Evolutionary conservation across 2,113 vertebrate species (phyloP).

Genomic region (Cololabis saira): DNA sequence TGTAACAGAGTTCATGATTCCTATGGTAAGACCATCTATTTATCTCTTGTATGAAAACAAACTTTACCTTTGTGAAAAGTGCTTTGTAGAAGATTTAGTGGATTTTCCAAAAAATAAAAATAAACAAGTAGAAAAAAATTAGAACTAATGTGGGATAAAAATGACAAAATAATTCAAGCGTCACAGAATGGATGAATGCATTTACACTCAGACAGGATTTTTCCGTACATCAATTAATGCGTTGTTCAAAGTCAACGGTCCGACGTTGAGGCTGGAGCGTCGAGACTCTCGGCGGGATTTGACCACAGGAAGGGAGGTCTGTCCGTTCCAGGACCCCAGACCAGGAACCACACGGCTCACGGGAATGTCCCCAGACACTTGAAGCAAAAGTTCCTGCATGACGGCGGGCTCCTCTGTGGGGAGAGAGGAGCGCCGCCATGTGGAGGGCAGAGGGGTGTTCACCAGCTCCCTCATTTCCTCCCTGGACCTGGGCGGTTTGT

Average conservation of each 20-base stretch:
- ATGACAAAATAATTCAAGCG: constrained; percentile 12
- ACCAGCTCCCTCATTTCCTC: constrained; percentile 89
- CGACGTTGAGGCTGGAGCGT: constrained; percentile 81
- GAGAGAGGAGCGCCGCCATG: constrained; percentile 91
- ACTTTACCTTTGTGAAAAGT: constrained; percentile 61
- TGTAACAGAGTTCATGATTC: constrained; percentile 20
- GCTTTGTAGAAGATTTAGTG: constrained; percentile 62
- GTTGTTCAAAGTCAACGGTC: constrained; percentile 74
- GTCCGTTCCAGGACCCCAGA: constrained; percentile 66
- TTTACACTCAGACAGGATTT: constrained; percentile 85
- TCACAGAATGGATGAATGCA: constrained; percentile 30
- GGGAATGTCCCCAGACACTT: constrained; percentile 61
- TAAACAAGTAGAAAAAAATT: background rate
- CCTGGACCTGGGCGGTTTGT: constrained; percentile 72
- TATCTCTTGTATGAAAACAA: constrained; percentile 21
- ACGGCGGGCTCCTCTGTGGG: constrained; percentile 83
- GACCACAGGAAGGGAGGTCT: constrained; percentile 53
- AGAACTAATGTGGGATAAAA: constrained; percentile 13
- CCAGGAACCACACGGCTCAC: constrained; percentile 65
- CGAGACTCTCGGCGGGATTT: constrained; percentile 85
- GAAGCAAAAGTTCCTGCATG: constrained; percentile 80
- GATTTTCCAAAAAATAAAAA: constrained; percentile 38
- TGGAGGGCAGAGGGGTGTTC: constrained; percentile 87
- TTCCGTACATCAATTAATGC: constrained; percentile 91
- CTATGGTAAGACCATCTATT: constrained; percentile 16